Evolutionary conservation across 2,113 vertebrate genomes (phyloP).

Genomic region (Limanda limanda): DNA sequence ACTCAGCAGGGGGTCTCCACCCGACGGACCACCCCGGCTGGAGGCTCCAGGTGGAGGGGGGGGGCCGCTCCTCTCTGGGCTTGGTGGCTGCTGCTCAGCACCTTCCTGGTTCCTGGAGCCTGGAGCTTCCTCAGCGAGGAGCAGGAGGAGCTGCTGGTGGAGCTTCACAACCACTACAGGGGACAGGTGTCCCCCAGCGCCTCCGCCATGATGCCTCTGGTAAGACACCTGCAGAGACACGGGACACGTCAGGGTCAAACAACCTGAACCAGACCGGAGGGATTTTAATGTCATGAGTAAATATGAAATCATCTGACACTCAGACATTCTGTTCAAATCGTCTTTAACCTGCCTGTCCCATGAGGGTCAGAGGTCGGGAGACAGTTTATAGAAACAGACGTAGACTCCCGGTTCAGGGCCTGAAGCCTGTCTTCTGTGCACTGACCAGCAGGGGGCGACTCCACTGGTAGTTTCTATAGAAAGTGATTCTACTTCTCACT

Average conservation of each 20-base stretch:
- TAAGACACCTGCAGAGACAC: constrained; percentile 41
- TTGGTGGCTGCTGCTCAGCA: constrained; percentile 35
- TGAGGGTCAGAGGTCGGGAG: too few relatives aligned
- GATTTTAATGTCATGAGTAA: too few relatives aligned
- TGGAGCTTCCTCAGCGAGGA: constrained; percentile 63
- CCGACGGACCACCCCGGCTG: constrained; percentile 20
- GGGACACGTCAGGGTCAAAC: too few relatives aligned
- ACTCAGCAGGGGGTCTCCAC: background rate
- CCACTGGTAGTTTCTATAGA: too few relatives aligned
- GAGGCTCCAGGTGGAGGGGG: constrained; percentile 14
- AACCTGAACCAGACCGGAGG: too few relatives aligned
- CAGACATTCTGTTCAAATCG: too few relatives aligned
- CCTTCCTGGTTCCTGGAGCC: constrained; percentile 59
- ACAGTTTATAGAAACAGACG: too few relatives aligned
- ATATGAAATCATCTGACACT: too few relatives aligned
- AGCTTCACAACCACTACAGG: constrained; percentile 74
- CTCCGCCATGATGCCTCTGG: constrained; percentile 73
- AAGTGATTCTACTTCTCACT: too few relatives aligned
- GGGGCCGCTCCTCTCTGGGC: constrained; percentile 41
- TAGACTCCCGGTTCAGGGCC: too few relatives aligned
- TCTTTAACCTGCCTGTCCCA: too few relatives aligned
- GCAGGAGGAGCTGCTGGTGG: constrained; percentile 75
- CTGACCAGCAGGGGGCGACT: background rate
- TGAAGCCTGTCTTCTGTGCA: background rate
- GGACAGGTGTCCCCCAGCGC: constrained; percentile 67